phyloP scores from a whole-genome alignment of 2,888 invertebrate genomes.

The Tiliacea citrago region DNA sequence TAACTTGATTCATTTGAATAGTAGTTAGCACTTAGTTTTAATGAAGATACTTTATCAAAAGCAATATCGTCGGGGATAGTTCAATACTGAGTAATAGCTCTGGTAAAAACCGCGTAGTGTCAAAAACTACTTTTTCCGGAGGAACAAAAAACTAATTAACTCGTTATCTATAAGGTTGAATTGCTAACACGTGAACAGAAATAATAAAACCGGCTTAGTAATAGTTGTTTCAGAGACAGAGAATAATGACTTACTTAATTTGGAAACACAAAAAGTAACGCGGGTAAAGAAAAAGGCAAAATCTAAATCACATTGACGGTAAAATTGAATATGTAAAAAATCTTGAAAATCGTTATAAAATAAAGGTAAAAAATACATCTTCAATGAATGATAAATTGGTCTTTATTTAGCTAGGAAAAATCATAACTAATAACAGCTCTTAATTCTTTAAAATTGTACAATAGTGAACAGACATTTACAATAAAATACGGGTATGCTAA shows the following conservation, averaged over 20 bases:
- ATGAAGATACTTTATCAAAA: background rate
- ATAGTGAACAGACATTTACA: slow-evolving; percentile 19
- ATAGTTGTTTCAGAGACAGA: background rate
- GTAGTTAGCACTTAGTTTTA: background rate
- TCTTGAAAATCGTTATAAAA: background rate
- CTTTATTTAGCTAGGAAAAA: slow-evolving; percentile 86
- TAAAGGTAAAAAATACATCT: slow-evolving; percentile 32
- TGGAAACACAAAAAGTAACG: background rate
- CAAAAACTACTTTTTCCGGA: background rate
- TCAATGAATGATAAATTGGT: slow-evolving; percentile 83
- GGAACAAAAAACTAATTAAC: background rate
- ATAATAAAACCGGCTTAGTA: background rate
- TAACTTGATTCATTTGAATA: background rate
- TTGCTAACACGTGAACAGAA: background rate
- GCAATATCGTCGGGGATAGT: too few relatives aligned
- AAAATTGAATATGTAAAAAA: background rate
- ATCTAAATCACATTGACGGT: background rate
- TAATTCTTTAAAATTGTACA: slow-evolving; percentile 57
- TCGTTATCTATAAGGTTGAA: too few relatives aligned
- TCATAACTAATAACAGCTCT: slow-evolving; percentile 66
- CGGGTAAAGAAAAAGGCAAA: background rate
- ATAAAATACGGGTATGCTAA: slow-evolving; percentile 11
- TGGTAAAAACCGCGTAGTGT: background rate
- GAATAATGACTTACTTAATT: background rate
- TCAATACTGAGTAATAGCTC: too few relatives aligned